Evolutionary conservation across 1,140 invertebrate genomes (phyloP).

Genomic region (Drosophila arawakana): DNA sequence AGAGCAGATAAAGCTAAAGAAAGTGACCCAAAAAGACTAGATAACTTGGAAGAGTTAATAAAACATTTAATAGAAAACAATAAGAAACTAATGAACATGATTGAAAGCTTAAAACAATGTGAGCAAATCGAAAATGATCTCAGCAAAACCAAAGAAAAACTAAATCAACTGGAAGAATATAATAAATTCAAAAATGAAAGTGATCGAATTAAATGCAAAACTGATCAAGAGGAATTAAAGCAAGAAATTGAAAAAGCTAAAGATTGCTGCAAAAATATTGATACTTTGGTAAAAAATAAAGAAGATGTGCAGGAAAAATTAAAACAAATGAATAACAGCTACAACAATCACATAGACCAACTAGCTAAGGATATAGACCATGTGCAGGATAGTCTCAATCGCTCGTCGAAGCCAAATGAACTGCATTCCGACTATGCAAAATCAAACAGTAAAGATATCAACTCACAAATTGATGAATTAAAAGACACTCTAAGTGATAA

Average conservation of each 20-base stretch:
- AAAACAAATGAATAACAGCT: conserved; percentile 1
- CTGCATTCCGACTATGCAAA: too few species aligned
- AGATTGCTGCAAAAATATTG: conserved; percentile 26
- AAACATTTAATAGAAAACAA: neutral
- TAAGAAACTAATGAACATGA: neutral
- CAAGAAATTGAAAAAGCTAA: neutral
- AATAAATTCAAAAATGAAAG: neutral
- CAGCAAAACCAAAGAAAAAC: neutral
- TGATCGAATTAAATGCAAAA: neutral
- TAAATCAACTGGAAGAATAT: neutral
- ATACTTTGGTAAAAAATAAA: neutral
- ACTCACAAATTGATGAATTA: neutral
- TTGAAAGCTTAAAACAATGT: neutral
- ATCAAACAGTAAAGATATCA: neutral
- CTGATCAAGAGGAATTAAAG: neutral
- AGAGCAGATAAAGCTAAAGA: neutral
- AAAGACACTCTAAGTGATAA: conserved; percentile 1
- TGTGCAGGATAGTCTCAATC: neutral
- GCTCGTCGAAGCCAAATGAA: neutral
- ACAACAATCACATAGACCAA: neutral
- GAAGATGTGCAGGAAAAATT: neutral
- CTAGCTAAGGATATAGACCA: neutral
- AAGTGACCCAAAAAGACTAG: neutral
- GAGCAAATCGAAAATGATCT: neutral
- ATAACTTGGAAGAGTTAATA: neutral